A percentile compares a stretch with the other conserved stretches of the same genome.
phyloP scores from a whole-genome alignment of 2,113 vertebrate species.

The Leucosticte australis region DNA sequence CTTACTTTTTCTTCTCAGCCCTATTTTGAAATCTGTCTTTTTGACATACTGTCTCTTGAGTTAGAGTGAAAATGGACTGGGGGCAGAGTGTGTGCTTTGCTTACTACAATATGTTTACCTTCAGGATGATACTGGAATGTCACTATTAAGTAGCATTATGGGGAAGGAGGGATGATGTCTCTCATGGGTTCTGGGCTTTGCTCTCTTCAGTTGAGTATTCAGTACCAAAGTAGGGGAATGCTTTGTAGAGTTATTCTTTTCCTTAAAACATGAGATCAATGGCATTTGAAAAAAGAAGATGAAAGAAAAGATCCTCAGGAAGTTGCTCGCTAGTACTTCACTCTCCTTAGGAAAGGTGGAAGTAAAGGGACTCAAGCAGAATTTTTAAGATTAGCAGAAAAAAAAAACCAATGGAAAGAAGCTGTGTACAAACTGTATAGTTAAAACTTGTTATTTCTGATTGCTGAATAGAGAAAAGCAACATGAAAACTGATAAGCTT shows the following conservation, averaged over 20 bases:
- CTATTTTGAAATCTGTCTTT: neutral
- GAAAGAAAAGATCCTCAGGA: neutral
- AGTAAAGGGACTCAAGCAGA: neutral
- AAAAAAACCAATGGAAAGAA: neutral
- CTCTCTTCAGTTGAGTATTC: neutral
- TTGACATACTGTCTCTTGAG: neutral
- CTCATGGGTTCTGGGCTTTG: neutral
- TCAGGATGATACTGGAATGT: neutral
- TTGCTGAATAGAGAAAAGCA: neutral
- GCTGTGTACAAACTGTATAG: neutral
- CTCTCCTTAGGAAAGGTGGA: neutral
- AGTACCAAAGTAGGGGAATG: neutral
- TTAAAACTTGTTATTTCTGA: neutral
- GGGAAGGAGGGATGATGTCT: neutral
- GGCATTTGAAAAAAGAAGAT: neutral
- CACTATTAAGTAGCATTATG: neutral
- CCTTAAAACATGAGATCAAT: neutral
- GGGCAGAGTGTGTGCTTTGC: neutral
- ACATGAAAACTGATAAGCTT: neutral
- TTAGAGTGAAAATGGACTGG: neutral
- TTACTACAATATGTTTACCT: neutral
- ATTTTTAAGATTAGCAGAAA: neutral
- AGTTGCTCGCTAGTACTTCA: fast-evolving
- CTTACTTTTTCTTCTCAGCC: neutral
- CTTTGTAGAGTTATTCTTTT: neutral